Evolutionary conservation across 2,113 vertebrate species (phyloP).

Genomic region (Numida meleagris): DNA sequence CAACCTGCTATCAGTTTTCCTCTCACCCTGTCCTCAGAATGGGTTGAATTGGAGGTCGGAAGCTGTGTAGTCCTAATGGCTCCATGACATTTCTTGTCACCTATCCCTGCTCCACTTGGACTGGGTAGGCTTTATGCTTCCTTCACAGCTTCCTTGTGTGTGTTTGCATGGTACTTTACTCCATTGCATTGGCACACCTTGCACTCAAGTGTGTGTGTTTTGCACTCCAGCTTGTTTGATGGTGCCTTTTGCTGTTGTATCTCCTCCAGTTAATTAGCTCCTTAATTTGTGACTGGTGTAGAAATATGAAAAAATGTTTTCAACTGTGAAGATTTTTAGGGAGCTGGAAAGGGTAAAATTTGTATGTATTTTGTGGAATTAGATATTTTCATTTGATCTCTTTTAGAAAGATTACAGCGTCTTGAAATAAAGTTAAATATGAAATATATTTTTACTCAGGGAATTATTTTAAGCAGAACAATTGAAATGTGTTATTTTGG

Average conservation of each 20-base stretch:
- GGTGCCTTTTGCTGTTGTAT: not conserved
- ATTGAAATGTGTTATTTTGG: not conserved
- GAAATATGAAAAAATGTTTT: not conserved
- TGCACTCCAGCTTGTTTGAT: not conserved
- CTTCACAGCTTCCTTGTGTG: not conserved
- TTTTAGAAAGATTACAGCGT: not conserved
- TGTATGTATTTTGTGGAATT: rapidly evolving
- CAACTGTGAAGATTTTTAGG: not conserved
- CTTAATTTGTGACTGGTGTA: not conserved
- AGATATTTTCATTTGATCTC: not conserved
- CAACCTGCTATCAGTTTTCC: not conserved
- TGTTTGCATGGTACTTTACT: not conserved
- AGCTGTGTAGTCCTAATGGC: not conserved
- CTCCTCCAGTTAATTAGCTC: not conserved
- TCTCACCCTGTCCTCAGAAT: not conserved
- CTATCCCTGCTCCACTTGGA: too few species aligned
- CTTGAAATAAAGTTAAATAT: not conserved
- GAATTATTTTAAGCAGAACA: not conserved
- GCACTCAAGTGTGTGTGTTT: not conserved
- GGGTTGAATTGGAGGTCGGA: not conserved
- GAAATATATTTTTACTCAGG: not conserved
- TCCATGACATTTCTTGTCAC: not conserved
- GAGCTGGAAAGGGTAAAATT: not conserved
- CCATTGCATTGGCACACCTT: not conserved
- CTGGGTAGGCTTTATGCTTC: not conserved